These are phyloP conservation scores for Patella caerulea DNA, from an alignment of 2,888 invertebrate genomes.

Conservation along the genomic window DNA sequence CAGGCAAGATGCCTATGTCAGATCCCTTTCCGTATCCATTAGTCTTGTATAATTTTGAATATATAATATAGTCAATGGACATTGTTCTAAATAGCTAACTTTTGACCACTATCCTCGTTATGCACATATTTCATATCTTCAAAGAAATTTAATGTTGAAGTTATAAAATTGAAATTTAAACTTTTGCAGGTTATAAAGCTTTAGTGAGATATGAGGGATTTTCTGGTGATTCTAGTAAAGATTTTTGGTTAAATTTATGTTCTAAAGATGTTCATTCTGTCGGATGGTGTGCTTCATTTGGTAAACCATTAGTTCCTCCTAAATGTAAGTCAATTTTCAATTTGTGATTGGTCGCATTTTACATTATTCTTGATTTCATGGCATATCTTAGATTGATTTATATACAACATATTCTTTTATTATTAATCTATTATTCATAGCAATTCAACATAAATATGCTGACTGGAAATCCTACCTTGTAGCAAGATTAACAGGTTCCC, in stretches of 20 bases:
- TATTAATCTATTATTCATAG: constrained; percentile 62
- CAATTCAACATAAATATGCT: constrained; percentile 91
- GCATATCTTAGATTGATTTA: too few species aligned
- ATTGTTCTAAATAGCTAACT: too few species aligned
- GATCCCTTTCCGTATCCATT: too few species aligned
- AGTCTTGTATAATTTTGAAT: too few species aligned
- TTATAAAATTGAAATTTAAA: not conserved
- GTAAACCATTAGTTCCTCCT: constrained; percentile 95
- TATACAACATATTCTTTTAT: too few species aligned
- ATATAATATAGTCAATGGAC: too few species aligned
- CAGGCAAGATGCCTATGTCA: too few species aligned
- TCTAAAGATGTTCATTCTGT: constrained; percentile 96
- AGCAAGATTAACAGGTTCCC: constrained; percentile 91
- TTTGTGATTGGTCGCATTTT: not conserved
- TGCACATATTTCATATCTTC: not conserved
- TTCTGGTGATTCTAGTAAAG: constrained; percentile 87
- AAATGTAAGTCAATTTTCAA: constrained; percentile 75
- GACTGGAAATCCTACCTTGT: constrained; percentile 98
- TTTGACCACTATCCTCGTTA: not conserved
- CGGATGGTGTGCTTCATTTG: constrained; percentile 97
- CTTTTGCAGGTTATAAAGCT: constrained; percentile 75
- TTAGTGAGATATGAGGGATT: constrained; percentile 89
- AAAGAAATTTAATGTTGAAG: not conserved
- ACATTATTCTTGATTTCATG: too few species aligned
- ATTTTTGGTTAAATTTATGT: constrained; percentile 97